Base-by-base conservation (phyloP, 2,888 invertebrate species). In the Harmothoe impar region DNA sequence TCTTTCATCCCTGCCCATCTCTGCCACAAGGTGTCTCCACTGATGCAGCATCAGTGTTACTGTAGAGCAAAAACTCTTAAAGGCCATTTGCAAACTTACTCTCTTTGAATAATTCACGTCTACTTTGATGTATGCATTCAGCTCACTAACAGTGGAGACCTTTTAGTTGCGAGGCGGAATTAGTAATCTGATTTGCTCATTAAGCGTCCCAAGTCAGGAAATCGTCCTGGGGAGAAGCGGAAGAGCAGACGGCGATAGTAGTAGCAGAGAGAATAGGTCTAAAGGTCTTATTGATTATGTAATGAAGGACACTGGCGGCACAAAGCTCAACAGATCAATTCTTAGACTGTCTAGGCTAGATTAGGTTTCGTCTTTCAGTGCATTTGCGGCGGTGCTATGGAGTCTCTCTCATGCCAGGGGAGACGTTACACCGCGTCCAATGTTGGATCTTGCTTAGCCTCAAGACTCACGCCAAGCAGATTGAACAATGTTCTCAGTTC, bases 71-170 rank as follows among this genome's bases (percentile, higher is more conserved):
- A 43, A 43, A 43, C 43, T 43, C 43, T 43, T 43, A 43, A 43
- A 43, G 43, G 43, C 43, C 43, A 7, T 43, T 43, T 43, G 43
- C 43, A 43, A 43, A 43, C 29, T 72, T 29, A 72, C 3, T 5
- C 29, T 72, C 31, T 15, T 72, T 25, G 15, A 15, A 72, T 72
- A 72, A 72, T 72, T 15, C 72, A 72, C 25, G 29, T 29, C 31
- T 29, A 72, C 72, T 25, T 72, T 72, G 72, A 72, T 15, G 43
- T 81, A 81, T 35, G 81, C 20, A 20, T n/a, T 81, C 35, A 33
- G 23, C 81, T 81, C 20, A 43, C 81, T 35, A 81, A 81, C 81
- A 81, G 43, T 25, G 43, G 12, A 43, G n/a, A 43, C 81, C 81
- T 81, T 81, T 81, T 81, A 81, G 81, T 72, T 29, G 29, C 29